Evolutionary conservation across 2,888 invertebrate species (phyloP), one percentile per base, ranked within the genome.

Genomic region (Tenthredo scrophulariae): DNA sequence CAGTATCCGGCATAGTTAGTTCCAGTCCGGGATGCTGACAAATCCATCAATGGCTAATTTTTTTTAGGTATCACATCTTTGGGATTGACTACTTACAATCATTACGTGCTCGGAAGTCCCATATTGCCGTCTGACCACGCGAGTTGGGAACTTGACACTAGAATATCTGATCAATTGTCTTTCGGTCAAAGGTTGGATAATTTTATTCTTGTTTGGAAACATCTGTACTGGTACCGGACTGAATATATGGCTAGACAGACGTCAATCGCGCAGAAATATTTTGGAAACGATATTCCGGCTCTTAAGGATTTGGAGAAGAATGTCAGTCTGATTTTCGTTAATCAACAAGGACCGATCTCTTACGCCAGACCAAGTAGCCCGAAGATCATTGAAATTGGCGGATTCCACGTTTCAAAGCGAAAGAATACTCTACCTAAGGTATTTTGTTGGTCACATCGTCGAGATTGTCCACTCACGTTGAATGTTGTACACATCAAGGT

Each of bases 61-160:
- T 26, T 18, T 5, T 6, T 37, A 85, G 85, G 94, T 5, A 94
- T 95, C 6, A 94, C 94, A 9, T 80, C 80, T 22, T 18, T 80
- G 62, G 87, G 84, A 65, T n/a, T 87, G 15, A 62, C 26, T 7
- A 54, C 75, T 33, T 0, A 9, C 9, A 58, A 84, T 75, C 77
- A 89, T 22, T 86, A 88, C 22, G 4, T 40, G 0, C 29, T 87
- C 22, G 90, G 90, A 9, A 83, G 86, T 9, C 85, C 87, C 6
- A 2, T 87, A 22, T 18, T 88, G n/a, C 18, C 89, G 5, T 89
- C 89, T 1, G 88, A 89, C 85, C 86, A 86, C 4, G 88, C 87
- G 29, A 89, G 86, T 13, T 85, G 85, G 85, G 84, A 85, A 9
- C 3, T 84, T 15, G 13, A 15, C 2, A 43, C 40, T 3, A 18